Base-by-base conservation (phyloP, 37 sponge, comb jelly and placozoan species). In the Diacarnus erythraeanus region DNA sequence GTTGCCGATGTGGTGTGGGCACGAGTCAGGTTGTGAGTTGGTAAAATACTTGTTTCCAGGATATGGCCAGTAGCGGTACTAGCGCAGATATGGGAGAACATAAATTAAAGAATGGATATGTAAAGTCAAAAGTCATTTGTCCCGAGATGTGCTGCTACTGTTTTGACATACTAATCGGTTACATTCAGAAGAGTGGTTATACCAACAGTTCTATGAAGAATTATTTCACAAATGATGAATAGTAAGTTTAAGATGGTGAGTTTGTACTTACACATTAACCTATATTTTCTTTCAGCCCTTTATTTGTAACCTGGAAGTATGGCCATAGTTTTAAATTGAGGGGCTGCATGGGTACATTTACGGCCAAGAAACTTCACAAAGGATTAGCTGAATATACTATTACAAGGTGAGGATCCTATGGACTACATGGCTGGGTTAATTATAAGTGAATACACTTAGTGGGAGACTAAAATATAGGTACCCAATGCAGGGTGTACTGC, bases 261-360 rank as follows among this genome's bases (percentile, higher is more conserved):
- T 65, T 75, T 75, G 5, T 74, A 66, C 27, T 31, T 30, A 0
- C 25, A 31, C 29, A 51, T 27, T 51, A 3, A 21, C 79, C 22
- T 18, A 3, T 57, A 9, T 56, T 1, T 35, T 20, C 15, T 71
- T 39, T 10, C 71, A 96, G 97, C 72, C 97, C 99, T 30, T 83
- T 98, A 41, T 98, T 98, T 79, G 97, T 98, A 57, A 94, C 99
- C 26, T 98, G 97, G 97, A 94, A 94, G 79, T 91, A 82, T n/a
- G 90, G 94, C 0, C 64, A 58, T 10, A 92, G 89, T 3, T 64
- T 69, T 59, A 70, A 83, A n/a, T 78, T 98, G 37, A 67, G 99
- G 38, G 99, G 99, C 6, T 98, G 99, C 69, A 98, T 98, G 82
- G 99, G 99, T 0, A 98, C 99, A 1, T 98, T 98, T 76, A 72